phyloP scores from a whole-genome alignment of 2,797 vertebrate species.

The Gobio occitaniae region DNA sequence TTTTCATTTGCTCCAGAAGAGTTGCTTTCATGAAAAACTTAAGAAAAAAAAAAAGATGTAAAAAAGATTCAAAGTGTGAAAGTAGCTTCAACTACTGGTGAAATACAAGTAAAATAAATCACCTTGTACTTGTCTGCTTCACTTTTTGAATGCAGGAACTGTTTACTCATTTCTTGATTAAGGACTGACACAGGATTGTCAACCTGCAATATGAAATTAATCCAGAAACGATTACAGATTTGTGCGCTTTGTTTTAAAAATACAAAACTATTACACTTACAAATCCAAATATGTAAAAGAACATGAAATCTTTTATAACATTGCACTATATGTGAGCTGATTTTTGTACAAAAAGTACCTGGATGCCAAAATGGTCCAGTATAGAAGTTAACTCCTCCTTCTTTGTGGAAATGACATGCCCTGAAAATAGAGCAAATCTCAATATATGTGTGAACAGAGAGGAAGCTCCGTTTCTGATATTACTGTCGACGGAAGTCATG shows the following conservation, averaged over 20 bases:
- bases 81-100: neutral
- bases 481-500: neutral
- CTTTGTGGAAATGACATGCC: slow-evolving; percentile 65
- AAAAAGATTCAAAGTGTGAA: neutral
- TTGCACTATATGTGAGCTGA: neutral
- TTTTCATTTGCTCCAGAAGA: slow-evolving; percentile 79
- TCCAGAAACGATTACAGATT: neutral
- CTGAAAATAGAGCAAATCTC: slow-evolving; percentile 48
- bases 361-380: slow-evolving; percentile 70
- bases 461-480: neutral
- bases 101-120: slow-evolving; percentile 18
- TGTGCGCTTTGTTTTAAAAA: neutral
- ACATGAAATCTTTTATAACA: neutral
- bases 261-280: neutral
- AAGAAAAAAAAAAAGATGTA: neutral
- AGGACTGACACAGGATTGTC: slow-evolving; percentile 78
- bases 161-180: slow-evolving; percentile 80
- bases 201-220: slow-evolving; percentile 55
- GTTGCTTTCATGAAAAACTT: slow-evolving; percentile 82
- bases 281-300: neutral
- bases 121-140: slow-evolving; percentile 74
- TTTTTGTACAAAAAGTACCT: slow-evolving; percentile 50
- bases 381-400: slow-evolving; percentile 68
- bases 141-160: slow-evolving; percentile 77
- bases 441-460: neutral